phyloP scores from a whole-genome alignment of 2,113 vertebrate genomes.

The Bungarus multicinctus region DNA sequence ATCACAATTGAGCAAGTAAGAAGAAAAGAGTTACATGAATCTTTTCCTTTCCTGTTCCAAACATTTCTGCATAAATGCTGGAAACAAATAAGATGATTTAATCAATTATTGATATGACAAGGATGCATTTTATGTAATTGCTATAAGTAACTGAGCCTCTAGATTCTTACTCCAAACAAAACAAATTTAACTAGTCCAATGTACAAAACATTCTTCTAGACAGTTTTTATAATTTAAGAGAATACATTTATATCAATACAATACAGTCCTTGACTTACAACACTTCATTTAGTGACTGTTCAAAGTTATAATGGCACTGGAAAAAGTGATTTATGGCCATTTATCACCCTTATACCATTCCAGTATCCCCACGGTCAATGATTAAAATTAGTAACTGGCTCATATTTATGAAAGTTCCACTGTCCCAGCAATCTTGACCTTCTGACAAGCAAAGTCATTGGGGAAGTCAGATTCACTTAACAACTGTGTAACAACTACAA shows the following conservation, averaged over 20 bases:
- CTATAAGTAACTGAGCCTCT: neutral
- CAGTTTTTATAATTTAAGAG: neutral
- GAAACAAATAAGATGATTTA: neutral
- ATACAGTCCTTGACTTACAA: neutral
- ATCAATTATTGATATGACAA: neutral
- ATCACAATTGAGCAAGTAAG: neutral
- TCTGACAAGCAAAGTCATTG: neutral
- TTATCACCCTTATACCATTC: neutral
- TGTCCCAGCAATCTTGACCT: neutral
- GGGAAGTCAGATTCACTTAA: neutral
- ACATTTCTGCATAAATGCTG: neutral
- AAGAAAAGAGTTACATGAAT: neutral
- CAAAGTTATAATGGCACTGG: neutral
- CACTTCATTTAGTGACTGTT: neutral
- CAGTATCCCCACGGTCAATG: neutral
- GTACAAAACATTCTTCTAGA: neutral
- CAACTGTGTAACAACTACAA: no score
- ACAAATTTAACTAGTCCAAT: neutral
- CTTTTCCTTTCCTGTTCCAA: neutral
- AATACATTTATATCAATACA: neutral
- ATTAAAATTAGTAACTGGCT: neutral
- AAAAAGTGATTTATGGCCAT: neutral
- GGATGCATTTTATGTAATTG: neutral
- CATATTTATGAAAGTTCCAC: neutral
- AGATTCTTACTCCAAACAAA: neutral